Percentiles rank a stretch among this genome's conserved stretches.
Evolutionary conservation across 2,113 vertebrate genomes (phyloP).

Genomic region (Ploceus nigricollis): DNA sequence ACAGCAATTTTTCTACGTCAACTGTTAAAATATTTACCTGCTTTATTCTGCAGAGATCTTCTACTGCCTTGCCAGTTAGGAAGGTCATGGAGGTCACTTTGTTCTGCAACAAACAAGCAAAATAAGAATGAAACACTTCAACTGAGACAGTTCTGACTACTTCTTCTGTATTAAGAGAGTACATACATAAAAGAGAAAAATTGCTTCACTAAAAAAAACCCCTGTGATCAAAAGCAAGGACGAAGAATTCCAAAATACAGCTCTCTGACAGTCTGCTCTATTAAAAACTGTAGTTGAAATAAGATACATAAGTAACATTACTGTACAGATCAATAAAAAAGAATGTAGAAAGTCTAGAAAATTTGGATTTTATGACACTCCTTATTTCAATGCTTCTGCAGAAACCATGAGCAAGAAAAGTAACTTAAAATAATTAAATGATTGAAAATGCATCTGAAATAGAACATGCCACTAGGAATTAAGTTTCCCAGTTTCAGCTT

Average conservation of each 20-base stretch:
- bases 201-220: neutral
- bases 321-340: neutral
- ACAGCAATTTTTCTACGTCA: neutral
- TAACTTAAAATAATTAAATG: neutral
- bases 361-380: neutral
- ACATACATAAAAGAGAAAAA: neutral
- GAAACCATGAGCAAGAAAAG: neutral
- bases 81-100: constrained; percentile 98
- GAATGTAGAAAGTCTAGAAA: neutral
- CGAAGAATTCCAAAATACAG: neutral
- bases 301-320: neutral
- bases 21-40: constrained; percentile 80
- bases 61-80: constrained; percentile 91
- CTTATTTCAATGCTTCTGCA: neutral
- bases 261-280: neutral
- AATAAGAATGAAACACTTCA: neutral
- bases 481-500: neutral
- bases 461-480: neutral
- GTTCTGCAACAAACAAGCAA: constrained; percentile 79
- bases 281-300: neutral
- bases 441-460: neutral
- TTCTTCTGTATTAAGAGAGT: neutral
- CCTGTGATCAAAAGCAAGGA: neutral
- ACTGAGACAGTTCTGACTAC: neutral
- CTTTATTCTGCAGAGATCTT: constrained; percentile 97